phyloP scores from a whole-genome alignment of 2,113 vertebrate species.

The Lophochroa leadbeateri region DNA sequence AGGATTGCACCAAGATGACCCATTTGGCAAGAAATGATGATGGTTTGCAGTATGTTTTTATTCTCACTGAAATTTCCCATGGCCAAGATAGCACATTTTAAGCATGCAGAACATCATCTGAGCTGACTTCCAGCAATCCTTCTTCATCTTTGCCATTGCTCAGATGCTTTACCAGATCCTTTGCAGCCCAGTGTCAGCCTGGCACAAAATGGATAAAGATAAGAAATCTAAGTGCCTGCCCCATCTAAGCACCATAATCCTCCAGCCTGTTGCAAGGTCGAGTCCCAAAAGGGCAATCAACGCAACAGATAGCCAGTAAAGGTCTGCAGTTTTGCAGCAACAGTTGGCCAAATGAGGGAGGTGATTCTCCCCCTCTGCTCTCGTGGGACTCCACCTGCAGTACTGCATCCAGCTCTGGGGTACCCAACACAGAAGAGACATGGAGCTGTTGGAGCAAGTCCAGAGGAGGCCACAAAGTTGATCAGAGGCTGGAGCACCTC shows the following conservation, averaged over 20 bases:
- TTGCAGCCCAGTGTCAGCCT: neutral
- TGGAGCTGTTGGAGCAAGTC: neutral
- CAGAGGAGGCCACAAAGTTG: neutral
- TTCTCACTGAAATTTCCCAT: neutral
- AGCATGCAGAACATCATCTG: neutral
- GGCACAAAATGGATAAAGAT: neutral
- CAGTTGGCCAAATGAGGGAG: neutral
- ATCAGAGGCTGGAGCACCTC: neutral
- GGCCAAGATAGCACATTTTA: neutral
- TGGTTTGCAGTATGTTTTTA: neutral
- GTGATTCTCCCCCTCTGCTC: neutral
- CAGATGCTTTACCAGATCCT: neutral
- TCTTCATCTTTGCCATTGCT: neutral
- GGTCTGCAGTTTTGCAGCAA: neutral
- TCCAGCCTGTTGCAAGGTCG: neutral
- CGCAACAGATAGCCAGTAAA: neutral
- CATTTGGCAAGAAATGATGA: neutral
- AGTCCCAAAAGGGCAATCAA: neutral
- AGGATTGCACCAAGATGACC: neutral
- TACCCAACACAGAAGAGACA: neutral
- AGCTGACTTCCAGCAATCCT: neutral
- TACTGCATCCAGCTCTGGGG: neutral
- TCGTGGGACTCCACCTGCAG: neutral
- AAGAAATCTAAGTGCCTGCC: neutral
- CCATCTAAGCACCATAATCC: neutral